These are phyloP conservation scores for Venturia canescens DNA, from an alignment of 1,140 invertebrate genomes.

Conservation along the genomic window DNA sequence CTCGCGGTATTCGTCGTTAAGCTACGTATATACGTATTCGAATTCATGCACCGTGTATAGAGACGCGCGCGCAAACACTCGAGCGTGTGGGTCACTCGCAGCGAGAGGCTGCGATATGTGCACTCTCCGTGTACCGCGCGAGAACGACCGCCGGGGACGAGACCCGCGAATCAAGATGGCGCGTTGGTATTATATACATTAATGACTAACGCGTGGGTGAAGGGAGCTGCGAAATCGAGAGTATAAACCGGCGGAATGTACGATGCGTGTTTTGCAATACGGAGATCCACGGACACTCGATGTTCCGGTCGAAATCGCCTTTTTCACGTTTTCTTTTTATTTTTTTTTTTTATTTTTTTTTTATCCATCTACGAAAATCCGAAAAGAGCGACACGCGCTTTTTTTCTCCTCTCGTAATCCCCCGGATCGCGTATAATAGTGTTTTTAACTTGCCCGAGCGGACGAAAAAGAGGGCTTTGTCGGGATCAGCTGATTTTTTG, in stretches of 20 bases:
- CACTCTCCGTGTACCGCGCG: conserved; percentile 14
- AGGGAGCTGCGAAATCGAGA: conserved; percentile 21
- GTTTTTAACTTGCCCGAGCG: too few species aligned
- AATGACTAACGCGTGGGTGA: conserved; percentile 7
- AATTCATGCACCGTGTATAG: too few species aligned
- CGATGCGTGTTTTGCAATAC: background rate
- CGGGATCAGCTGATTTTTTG: too few species aligned
- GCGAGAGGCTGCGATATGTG: background rate
- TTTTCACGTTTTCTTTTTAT: background rate
- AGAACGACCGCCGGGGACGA: background rate
- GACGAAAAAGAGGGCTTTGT: too few species aligned
- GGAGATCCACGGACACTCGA: background rate
- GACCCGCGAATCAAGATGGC: conserved; percentile 18
- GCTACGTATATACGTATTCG: background rate
- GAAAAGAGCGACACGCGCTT: too few species aligned
- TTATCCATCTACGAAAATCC: too few species aligned
- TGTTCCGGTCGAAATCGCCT: background rate
- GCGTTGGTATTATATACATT: conserved; percentile 18
- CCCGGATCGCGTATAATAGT: too few species aligned
- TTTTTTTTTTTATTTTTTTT: background rate
- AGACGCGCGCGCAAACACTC: background rate
- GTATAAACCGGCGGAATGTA: conserved; percentile 12
- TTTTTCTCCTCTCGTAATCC: too few species aligned
- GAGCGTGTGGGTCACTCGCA: background rate
- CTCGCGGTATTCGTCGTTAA: too few species aligned